Base-by-base conservation (phyloP, 2,888 invertebrate genomes). In the Dryobota labecula region DNA sequence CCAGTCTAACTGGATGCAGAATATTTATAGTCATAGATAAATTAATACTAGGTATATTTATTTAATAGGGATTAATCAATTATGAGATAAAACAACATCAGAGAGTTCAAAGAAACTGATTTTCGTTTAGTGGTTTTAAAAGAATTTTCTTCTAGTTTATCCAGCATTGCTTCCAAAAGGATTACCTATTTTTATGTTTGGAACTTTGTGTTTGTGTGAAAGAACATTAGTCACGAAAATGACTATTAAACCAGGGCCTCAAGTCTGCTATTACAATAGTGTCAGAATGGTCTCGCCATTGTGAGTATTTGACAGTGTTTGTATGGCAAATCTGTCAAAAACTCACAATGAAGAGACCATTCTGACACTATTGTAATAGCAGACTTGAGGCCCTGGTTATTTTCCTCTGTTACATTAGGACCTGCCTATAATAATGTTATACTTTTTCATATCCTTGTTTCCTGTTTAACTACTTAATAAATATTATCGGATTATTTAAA, bases 391-490 rank as follows among this genome's bases (percentile, higher is more conserved):
- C n/a, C n/a, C 30, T 9, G 7, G 24, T 18, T 36, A 43, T 78
- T 76, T 73, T 66, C 72, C 73, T 79, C 0, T 9, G 27, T 53
- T 63, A 49, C 13, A 54, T 65, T 41, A 45, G 33, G 18, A 45
- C 33, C 53, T 58, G 45, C 27, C 20, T 56, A 24, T 43, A 43
- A 24, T 51, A 65, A 45, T 24, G 27, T n/a, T 33, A 24, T 49
- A 43, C 11, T n/a, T 47, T 76, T 47, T 69, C 56, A 57, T 72
- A 38, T 54, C 60, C 56, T 62, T 54, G 47, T 77, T 77, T 80
- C 73, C 64, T 64, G 80, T 78, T 81, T 80, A 77, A 56, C 24
- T 57, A 61, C 36, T 27, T 58, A 68, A 74, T 78, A 78, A 73
- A 78, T 78, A 56, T 70, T 81, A 73, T 58, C 47, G 36, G 20